Evolutionary conservation across 2,888 invertebrate genomes (phyloP).

Genomic region (Erynnis tages): DNA sequence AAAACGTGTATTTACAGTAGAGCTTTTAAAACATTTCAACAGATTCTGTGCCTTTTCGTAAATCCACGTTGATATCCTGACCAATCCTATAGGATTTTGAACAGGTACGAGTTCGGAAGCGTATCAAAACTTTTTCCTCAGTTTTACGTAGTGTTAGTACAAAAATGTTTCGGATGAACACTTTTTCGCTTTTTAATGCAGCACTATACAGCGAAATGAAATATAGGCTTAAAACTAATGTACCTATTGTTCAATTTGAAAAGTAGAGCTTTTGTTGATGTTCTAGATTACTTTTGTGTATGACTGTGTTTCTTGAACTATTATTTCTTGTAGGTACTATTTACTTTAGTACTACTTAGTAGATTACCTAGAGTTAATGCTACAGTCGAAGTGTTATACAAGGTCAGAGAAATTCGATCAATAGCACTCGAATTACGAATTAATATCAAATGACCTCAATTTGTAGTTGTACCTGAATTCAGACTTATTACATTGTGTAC

Average conservation of each 20-base stretch:
- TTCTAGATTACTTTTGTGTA: too few species aligned
- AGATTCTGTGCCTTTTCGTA: constrained; percentile 3
- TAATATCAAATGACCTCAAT: neutral
- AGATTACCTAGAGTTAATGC: too few species aligned
- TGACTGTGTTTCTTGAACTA: too few species aligned
- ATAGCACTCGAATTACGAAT: neutral
- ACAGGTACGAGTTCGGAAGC: constrained; percentile 3
- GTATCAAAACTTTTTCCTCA: constrained; percentile 8
- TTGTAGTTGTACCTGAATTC: too few species aligned
- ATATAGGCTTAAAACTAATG: too few species aligned
- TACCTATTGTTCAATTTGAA: too few species aligned
- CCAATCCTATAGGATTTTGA: constrained; percentile 17
- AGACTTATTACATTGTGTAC: too few species aligned
- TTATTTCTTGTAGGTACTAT: too few species aligned
- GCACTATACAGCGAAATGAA: too few species aligned
- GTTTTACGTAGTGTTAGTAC: constrained; percentile 1
- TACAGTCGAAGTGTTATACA: neutral
- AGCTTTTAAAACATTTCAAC: constrained; percentile 15
- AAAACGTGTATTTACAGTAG: constrained; percentile 10
- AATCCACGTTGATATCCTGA: constrained; percentile 15
- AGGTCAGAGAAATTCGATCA: neutral
- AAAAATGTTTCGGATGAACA: neutral
- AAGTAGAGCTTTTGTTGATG: too few species aligned
- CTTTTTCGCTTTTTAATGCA: neutral
- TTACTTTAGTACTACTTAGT: too few species aligned